A percentile compares a stretch with the other conserved stretches of the same genome.
phyloP scores from a whole-genome alignment of 2,888 invertebrate species.

The Cactoblastis cactorum region DNA sequence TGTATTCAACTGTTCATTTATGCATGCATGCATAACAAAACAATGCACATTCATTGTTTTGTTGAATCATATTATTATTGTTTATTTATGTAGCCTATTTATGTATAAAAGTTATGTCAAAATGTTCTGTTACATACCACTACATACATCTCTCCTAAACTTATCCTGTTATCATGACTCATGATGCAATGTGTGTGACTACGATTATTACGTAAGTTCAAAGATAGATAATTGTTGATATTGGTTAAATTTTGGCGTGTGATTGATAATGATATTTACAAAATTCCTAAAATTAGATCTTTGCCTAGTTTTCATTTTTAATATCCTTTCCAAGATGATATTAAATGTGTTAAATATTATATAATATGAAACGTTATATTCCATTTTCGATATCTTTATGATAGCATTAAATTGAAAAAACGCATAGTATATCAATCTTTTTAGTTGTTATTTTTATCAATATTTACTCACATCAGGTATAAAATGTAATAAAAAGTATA shows the following conservation, averaged over 20 bases:
- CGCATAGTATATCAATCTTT: too few species aligned
- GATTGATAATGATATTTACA: background rate
- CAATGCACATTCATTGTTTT: background rate
- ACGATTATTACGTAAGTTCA: background rate
- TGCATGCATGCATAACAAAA: background rate
- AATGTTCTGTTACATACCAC: background rate
- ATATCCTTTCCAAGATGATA: too few species aligned
- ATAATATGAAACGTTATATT: too few species aligned
- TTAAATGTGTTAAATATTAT: background rate
- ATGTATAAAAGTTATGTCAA: background rate
- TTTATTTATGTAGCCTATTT: background rate
- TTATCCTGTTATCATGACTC: background rate
- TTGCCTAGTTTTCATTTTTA: background rate
- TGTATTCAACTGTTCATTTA: background rate
- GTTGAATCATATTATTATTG: background rate
- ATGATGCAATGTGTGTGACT: background rate
- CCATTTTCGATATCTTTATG: too few species aligned
- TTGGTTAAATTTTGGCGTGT: background rate
- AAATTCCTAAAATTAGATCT: background rate
- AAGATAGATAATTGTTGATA: conserved; percentile 2
- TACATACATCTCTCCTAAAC: background rate
- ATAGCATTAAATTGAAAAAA: too few species aligned
- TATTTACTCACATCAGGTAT: too few species aligned
- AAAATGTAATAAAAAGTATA: too few species aligned
- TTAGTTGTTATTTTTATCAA: too few species aligned